Base-by-base conservation (phyloP, 2,888 invertebrate genomes). In the Drosophila melanosoma region DNA sequence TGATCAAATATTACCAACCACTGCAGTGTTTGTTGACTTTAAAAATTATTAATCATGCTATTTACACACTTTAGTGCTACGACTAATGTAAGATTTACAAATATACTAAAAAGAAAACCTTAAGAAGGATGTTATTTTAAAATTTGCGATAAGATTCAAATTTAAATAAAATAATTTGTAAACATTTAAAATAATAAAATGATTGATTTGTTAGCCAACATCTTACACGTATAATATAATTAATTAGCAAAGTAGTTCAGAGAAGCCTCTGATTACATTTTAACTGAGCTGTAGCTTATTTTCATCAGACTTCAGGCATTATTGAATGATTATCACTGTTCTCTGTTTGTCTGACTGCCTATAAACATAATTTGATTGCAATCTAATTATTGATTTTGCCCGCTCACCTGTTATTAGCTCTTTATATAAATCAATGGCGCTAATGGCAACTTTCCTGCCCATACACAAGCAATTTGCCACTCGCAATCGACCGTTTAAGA, bases 341-440 rank as follows among this genome's bases (percentile, higher is more conserved):
- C 69, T 69, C 61, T 53, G 35, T 1, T 40, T 42, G 49, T 15
- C 5, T 57, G 33, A 0, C 51, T 56, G 49, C 17, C 11, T 48
- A 48, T 60, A 52, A 65, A 42, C 48, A 56, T 74, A 48, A 61
- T 66, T 62, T 63, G 36, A 64, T 51, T 38, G 62, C 52, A 53
- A 80, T 49, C 45, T 56, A 54, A 80, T 80, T 72, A 63, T 65
- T 52, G 49, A 59, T 60, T 68, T 56, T 51, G 32, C 36, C 68
- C 65, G 58, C 56, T 80, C 69, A 72, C 68, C 72, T 76, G 71
- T 79, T 62, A 84, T 88, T 81, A 86, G 71, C 79, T 76, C 68
- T 88, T 88, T 86, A 81, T 83, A 84, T 83, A 83, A 83, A 85
- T 83, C 66, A 85, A 74, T 72, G 63, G 79, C 86, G 81, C 35